Conservation (phyloP, 2,888 invertebrate genomes). For the Microplitis deprimator region DNA sequence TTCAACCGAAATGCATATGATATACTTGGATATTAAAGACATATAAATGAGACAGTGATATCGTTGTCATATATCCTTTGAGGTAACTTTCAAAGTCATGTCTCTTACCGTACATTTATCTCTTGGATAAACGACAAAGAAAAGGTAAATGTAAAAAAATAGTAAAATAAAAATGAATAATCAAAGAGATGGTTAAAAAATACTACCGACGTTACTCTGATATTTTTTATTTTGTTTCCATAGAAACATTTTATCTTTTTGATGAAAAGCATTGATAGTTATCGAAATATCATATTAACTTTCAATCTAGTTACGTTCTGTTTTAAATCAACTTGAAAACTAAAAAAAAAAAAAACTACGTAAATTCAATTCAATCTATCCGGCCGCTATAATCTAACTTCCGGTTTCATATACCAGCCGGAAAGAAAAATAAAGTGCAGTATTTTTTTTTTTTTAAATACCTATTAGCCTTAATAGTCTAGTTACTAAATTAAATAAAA, state of each 20-base stretch:
- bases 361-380: neutral
- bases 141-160: conserved; percentile 9
- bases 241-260: neutral
- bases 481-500: no score
- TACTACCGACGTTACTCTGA: neutral
- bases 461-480: neutral
- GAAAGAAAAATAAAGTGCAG: conserved; percentile 2
- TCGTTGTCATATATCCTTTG: conserved; percentile 23
- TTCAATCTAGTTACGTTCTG: neutral
- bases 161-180: neutral
- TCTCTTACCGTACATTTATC: conserved; percentile 40
- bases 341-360: neutral
- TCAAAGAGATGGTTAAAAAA: neutral
- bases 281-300: neutral
- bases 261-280: neutral
- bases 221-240: neutral
- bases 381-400: neutral
- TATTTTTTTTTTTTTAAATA: neutral
- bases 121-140: conserved; percentile 36
- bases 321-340: neutral
- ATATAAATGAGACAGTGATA: conserved; percentile 22
- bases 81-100: conserved; percentile 29
- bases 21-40: conserved; percentile 6
- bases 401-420: neutral
- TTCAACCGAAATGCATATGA: neutral